A percentile compares a stretch with the other conserved stretches of the same genome.
These are phyloP conservation scores for Australoheros scitulus DNA, from an alignment of 2,113 vertebrate species.

Conservation along the genomic window DNA sequence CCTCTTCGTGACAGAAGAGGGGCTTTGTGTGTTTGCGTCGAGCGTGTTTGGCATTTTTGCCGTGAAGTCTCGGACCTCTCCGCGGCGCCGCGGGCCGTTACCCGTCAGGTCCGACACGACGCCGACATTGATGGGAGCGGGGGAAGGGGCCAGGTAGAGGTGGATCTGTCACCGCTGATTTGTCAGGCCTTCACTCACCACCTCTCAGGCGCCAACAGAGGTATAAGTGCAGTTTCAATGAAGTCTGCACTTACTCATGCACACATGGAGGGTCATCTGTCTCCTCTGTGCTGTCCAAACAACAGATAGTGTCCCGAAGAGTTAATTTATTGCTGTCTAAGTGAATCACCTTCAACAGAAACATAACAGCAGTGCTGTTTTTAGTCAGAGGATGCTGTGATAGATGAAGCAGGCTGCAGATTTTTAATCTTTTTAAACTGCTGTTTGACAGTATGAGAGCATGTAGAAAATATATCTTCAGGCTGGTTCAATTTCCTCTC, in stretches of 20 bases:
- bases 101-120: conserved; percentile 42
- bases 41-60: conserved; percentile 61
- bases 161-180: conserved; percentile 72
- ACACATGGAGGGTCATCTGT: conserved; percentile 37
- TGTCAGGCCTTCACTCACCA: conserved; percentile 61
- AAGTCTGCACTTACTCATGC: conserved; percentile 57
- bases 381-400: not conserved
- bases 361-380: conserved; percentile 4
- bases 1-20: conserved; percentile 44
- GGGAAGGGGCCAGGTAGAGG: conserved; percentile 77
- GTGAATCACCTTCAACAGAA: conserved; percentile 46
- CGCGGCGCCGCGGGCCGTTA: conserved; percentile 58
- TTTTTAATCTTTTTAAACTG: not conserved
- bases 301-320: conserved; percentile 40
- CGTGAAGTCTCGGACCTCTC: conserved; percentile 31
- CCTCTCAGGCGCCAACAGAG: conserved; percentile 42
- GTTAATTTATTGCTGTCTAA: conserved; percentile 61
- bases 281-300: conserved; percentile 55
- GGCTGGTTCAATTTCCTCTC: not conserved
- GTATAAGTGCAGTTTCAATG: conserved; percentile 36
- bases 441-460: not conserved
- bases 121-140: conserved; percentile 54
- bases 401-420: not conserved
- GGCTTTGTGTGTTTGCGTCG: conserved; percentile 18
- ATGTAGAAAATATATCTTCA: not conserved